Percentiles rank a stretch among this genome's conserved stretches.
Conservation (phyloP, 2,888 invertebrate genomes). For the Alentia gelatinosa region DNA sequence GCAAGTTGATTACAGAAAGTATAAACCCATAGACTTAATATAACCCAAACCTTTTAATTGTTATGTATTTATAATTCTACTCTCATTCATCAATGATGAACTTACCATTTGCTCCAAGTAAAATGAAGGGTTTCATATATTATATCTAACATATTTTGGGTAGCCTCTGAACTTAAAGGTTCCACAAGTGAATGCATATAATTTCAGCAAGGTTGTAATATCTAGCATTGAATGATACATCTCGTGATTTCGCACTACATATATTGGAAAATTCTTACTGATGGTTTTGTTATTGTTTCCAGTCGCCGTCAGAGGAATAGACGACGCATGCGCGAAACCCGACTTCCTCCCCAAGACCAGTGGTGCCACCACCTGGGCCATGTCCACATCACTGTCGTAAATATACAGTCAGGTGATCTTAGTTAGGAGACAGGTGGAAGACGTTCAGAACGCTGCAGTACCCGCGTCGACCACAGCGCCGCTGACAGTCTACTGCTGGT, state of each 20-base stretch:
- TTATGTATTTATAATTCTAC: too few relatives aligned
- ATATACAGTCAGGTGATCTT: neutral
- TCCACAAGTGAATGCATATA: neutral
- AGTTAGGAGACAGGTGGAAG: neutral
- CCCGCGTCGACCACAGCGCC: neutral
- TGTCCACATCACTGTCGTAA: conserved; percentile 3
- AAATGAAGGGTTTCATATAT: too few relatives aligned
- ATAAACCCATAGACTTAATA: too few relatives aligned
- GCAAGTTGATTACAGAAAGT: too few relatives aligned
- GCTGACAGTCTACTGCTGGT: neutral
- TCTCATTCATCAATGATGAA: too few relatives aligned
- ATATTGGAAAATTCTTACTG: neutral
- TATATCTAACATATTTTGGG: neutral
- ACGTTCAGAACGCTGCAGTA: neutral
- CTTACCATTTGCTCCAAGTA: too few relatives aligned
- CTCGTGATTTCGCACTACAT: neutral
- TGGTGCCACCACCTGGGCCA: neutral
- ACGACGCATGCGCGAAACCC: neutral
- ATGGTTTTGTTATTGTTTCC: neutral
- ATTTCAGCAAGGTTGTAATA: neutral
- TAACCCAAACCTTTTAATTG: too few relatives aligned
- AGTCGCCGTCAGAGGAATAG: neutral
- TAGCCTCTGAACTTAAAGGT: neutral
- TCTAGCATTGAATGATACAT: neutral
- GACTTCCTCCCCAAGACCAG: neutral